phyloP scores from a whole-genome alignment of 30 jellyfish, hydroid and myxozoan genomes.

The Hydractinia echinata region DNA sequence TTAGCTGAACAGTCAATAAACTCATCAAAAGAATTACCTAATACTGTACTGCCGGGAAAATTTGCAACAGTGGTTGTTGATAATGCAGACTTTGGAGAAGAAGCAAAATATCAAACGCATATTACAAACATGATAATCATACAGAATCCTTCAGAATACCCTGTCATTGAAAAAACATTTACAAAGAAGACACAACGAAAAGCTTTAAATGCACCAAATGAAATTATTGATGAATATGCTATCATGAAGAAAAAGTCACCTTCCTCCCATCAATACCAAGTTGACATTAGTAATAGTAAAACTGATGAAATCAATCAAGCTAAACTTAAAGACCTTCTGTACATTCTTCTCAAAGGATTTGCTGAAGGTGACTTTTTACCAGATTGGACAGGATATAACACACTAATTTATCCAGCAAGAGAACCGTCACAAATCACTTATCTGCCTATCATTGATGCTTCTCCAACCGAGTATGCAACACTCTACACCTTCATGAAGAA shows the following conservation, averaged over 20 bases:
- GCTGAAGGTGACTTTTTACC: constrained; percentile 16
- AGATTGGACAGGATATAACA: constrained; percentile 14
- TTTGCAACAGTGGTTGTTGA: constrained; percentile 37
- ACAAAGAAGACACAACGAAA: background rate
- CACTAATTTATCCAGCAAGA: constrained; percentile 19
- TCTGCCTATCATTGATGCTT: constrained; percentile 28
- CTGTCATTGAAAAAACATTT: constrained; percentile 1
- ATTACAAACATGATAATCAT: constrained; percentile 43
- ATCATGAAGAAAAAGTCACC: constrained; percentile 1
- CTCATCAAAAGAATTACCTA: background rate
- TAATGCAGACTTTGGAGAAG: constrained; percentile 52
- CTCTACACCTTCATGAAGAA: too few species aligned
- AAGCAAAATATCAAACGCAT: constrained; percentile 52
- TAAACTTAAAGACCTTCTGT: constrained; percentile 15
- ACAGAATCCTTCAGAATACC: constrained; percentile 21
- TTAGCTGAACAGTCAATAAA: constrained; percentile 23
- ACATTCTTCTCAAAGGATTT: constrained; percentile 7
- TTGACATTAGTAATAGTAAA: background rate
- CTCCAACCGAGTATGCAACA: constrained; percentile 27
- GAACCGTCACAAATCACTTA: constrained; percentile 18
- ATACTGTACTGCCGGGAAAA: constrained; percentile 1
- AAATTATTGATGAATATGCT: background rate
- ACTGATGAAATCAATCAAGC: constrained; percentile 21
- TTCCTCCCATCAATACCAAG: constrained; percentile 10
- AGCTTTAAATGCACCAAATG: constrained; percentile 12